These are phyloP conservation scores for Leucoma salicis DNA, from an alignment of 2,888 invertebrate species.

Conservation along the genomic window DNA sequence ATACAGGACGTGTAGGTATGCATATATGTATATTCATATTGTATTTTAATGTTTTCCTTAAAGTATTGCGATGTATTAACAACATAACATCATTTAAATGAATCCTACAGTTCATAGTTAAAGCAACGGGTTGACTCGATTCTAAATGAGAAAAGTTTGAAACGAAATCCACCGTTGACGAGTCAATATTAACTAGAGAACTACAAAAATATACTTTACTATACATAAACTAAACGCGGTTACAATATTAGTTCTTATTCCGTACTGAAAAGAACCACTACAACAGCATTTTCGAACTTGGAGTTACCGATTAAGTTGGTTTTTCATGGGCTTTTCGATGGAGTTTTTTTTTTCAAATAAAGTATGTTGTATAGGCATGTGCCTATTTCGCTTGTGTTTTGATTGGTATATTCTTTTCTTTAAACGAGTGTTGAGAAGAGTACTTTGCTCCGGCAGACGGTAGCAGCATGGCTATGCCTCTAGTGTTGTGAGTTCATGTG, in stretches of 20 bases:
- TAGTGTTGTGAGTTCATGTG: no score
- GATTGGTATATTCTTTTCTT: no score
- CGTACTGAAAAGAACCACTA: background rate
- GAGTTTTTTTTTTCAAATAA: slow-evolving; percentile 78
- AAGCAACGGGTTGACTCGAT: slow-evolving; percentile 54
- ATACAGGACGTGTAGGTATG: no score
- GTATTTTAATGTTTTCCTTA: no score
- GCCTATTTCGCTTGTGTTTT: background rate
- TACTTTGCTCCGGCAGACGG: no score
- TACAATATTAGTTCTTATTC: slow-evolving; percentile 11
- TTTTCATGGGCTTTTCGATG: slow-evolving; percentile 53
- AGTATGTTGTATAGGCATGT: slow-evolving; percentile 41
- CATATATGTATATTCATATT: no score
- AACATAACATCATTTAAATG: slow-evolving; percentile 32
- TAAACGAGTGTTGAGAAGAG: no score
- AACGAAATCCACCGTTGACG: slow-evolving; percentile 71
- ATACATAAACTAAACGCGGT: slow-evolving; percentile 5
- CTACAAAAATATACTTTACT: slow-evolving; percentile 39
- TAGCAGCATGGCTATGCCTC: no score
- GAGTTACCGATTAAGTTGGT: slow-evolving; percentile 11
- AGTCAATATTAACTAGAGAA: slow-evolving; percentile 78
- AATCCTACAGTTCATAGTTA: slow-evolving; percentile 33
- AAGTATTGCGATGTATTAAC: no score
- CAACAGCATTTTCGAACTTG: background rate
- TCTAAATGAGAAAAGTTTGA: slow-evolving; percentile 79